Evolutionary conservation across 2,888 invertebrate genomes (phyloP).

Genomic region (Acronicta aceris): DNA sequence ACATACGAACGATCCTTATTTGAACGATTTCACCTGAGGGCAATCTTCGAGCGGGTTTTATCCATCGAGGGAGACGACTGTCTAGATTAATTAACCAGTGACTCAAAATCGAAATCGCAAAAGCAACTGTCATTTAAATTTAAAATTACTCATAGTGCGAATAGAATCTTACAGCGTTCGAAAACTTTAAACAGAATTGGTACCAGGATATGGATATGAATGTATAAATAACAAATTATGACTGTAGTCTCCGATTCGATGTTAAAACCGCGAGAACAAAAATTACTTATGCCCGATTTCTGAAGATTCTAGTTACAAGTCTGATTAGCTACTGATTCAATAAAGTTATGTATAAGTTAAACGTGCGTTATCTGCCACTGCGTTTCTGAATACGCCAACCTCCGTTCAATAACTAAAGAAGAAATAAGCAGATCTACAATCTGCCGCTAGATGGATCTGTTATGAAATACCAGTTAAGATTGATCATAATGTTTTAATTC

Average conservation of each 20-base stretch:
- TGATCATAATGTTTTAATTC: too few relatives aligned
- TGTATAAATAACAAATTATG: constrained; percentile 28
- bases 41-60: constrained; percentile 34
- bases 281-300: neutral
- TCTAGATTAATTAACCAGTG: constrained; percentile 27
- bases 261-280: constrained; percentile 41
- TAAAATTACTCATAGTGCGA: constrained; percentile 15
- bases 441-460: too few relatives aligned
- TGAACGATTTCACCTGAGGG: constrained; percentile 28
- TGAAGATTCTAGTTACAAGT: too few relatives aligned
- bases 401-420: too few relatives aligned
- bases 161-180: constrained; percentile 9
- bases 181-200: constrained; percentile 22
- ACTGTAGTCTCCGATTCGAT: constrained; percentile 53
- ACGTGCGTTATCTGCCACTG: too few relatives aligned
- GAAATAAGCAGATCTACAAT: too few relatives aligned
- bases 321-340: too few relatives aligned
- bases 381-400: too few relatives aligned
- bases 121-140: constrained; percentile 16
- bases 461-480: too few relatives aligned
- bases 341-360: too few relatives aligned
- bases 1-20: constrained; percentile 55
- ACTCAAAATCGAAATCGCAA: constrained; percentile 24
- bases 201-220: constrained; percentile 26
- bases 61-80: constrained; percentile 56